phyloP scores from a whole-genome alignment of 2,888 invertebrate genomes.

The Stenotaenia linearis region DNA sequence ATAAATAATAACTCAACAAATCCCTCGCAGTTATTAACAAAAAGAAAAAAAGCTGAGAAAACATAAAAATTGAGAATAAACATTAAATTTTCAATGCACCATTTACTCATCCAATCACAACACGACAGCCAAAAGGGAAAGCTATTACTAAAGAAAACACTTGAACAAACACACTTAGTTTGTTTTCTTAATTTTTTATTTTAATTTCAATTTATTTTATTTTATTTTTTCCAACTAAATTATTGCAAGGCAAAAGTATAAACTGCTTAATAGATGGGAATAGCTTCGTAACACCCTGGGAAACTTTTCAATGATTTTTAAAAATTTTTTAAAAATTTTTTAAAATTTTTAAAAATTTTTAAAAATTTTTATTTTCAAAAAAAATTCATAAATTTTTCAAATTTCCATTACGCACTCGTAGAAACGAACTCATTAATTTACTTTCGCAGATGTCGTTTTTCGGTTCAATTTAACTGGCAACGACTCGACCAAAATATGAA shows the following conservation, averaged over 20 bases:
- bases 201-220: not conserved
- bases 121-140: no score
- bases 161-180: not conserved
- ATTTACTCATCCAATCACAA: no score
- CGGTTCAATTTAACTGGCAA: slow-evolving; percentile 15
- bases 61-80: no score
- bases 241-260: not conserved
- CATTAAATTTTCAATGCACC: no score
- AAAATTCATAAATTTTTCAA: no score
- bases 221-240: not conserved
- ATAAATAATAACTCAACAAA: no score
- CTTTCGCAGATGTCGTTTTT: slow-evolving; percentile 19
- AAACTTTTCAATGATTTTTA: not conserved
- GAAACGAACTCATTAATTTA: slow-evolving; percentile 1
- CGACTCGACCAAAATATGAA: slow-evolving; percentile 21
- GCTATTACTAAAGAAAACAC: no score
- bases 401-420: no score
- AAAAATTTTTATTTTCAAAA: no score
- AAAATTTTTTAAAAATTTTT: not conserved
- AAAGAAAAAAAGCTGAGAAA: no score
- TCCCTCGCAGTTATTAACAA: no score
- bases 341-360: not conserved
- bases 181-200: not conserved
- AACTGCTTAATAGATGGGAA: not conserved
- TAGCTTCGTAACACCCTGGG: not conserved